Percentiles rank a stretch among this genome's conserved stretches.
These are phyloP conservation scores for Rhynchonema sp. DNA, from an alignment of 2,888 invertebrate genomes.

Conservation along the genomic window DNA sequence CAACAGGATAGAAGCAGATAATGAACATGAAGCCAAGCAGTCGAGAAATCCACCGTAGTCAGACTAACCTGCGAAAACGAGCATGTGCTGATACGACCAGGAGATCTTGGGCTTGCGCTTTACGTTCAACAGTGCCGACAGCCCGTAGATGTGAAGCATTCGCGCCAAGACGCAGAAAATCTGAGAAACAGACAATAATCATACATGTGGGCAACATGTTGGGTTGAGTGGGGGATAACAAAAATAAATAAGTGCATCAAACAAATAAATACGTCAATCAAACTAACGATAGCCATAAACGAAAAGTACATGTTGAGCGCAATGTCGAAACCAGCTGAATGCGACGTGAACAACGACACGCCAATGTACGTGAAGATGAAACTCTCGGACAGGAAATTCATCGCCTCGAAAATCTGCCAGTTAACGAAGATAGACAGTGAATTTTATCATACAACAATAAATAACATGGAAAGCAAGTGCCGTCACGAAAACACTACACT, in stretches of 20 bases:
- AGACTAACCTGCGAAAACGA: slow-evolving; percentile 67
- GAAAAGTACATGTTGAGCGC: slow-evolving; percentile 72
- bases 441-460: neutral
- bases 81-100: slow-evolving; percentile 84
- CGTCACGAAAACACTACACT: neutral
- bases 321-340: slow-evolving; percentile 50
- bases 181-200: slow-evolving; percentile 37
- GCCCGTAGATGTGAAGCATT: slow-evolving; percentile 70
- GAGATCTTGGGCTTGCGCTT: slow-evolving; percentile 77
- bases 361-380: slow-evolving; percentile 97
- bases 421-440: neutral
- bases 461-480: neutral
- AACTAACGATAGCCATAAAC: slow-evolving; percentile 66
- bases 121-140: slow-evolving; percentile 74
- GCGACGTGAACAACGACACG: slow-evolving; percentile 92
- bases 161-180: slow-evolving; percentile 71
- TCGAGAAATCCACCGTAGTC: too few relatives aligned
- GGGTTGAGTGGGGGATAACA: too few relatives aligned
- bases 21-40: too few relatives aligned
- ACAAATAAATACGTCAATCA: neutral
- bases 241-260: neutral
- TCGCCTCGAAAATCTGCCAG: slow-evolving; percentile 54
- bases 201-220: neutral
- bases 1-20: neutral
- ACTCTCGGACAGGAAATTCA: slow-evolving; percentile 89